phyloP scores from a whole-genome alignment of 2,113 vertebrate species.

The Onychostoma macrolepis region DNA sequence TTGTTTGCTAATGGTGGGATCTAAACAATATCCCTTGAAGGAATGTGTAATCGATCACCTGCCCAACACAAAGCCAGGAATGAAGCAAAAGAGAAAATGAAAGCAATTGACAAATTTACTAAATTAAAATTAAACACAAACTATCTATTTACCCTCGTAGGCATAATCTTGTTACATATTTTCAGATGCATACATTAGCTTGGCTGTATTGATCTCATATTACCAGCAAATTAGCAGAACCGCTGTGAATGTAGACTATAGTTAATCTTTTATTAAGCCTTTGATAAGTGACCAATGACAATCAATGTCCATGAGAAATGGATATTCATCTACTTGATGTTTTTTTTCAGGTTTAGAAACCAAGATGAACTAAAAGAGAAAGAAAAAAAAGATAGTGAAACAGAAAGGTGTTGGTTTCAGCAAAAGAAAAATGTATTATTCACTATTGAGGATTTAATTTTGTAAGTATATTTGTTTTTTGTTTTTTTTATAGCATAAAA shows the following conservation, averaged over 20 bases:
- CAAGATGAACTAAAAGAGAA: background rate
- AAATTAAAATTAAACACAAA: conserved; percentile 34
- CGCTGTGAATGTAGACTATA: conserved; percentile 18
- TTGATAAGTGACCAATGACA: conserved; percentile 43
- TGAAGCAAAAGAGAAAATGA: background rate
- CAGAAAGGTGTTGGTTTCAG: background rate
- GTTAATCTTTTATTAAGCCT: conserved; percentile 55
- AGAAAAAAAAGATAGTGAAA: background rate
- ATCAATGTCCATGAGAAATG: conserved; percentile 34
- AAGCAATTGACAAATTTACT: conserved; percentile 25
- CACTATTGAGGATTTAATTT: background rate
- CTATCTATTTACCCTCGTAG: conserved; percentile 34
- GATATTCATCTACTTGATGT: conserved; percentile 1
- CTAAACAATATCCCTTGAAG: background rate
- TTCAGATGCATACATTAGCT: conserved; percentile 41
- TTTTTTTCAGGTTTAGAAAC: background rate
- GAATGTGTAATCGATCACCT: background rate
- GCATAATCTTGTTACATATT: conserved; percentile 46
- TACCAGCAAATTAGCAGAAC: conserved; percentile 51
- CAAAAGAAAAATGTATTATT: background rate
- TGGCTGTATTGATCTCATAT: conserved; percentile 51
- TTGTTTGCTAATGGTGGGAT: background rate
- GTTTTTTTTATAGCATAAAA: background rate
- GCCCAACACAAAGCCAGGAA: background rate
- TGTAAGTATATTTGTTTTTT: background rate